Conservation (phyloP, 1,140 invertebrate genomes). For the Solen grandis region DNA sequence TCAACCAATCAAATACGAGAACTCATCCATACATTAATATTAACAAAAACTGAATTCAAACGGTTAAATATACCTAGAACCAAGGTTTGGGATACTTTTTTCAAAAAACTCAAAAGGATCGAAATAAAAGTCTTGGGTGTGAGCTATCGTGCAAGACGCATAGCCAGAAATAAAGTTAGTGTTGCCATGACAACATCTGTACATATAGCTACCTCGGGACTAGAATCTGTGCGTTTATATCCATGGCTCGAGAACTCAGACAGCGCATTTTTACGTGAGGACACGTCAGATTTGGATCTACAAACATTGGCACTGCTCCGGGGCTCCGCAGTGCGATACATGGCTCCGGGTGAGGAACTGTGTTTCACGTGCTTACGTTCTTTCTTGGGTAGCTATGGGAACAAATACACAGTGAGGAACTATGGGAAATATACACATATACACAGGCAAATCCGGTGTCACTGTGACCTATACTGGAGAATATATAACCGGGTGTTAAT, state of each 20-base stretch:
- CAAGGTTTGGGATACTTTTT: too few relatives aligned
- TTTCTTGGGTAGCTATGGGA: constrained; percentile 44
- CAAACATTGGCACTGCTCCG: constrained; percentile 35
- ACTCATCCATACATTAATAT: too few relatives aligned
- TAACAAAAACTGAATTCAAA: too few relatives aligned
- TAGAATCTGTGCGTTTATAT: constrained; percentile 53
- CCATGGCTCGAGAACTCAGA: constrained; percentile 31
- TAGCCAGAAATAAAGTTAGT: background rate
- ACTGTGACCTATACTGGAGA: too few relatives aligned
- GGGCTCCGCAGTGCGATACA: constrained; percentile 29
- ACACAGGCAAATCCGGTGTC: too few relatives aligned
- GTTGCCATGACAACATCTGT: background rate
- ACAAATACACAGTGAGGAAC: too few relatives aligned
- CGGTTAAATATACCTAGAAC: too few relatives aligned
- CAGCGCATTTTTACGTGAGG: constrained; percentile 46
- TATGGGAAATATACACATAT: too few relatives aligned
- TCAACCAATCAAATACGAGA: too few relatives aligned
- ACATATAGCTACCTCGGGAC: constrained; percentile 47
- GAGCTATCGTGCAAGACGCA: background rate
- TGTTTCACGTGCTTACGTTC: constrained; percentile 51
- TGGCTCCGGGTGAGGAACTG: constrained; percentile 43
- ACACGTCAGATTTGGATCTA: constrained; percentile 53
- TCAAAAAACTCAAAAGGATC: too few relatives aligned
- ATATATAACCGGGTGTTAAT: too few relatives aligned
- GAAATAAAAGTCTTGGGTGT: too few relatives aligned